These are phyloP conservation scores for Coelinius sp. DNA, from an alignment of 2,888 invertebrate species.

Conservation along the genomic window DNA sequence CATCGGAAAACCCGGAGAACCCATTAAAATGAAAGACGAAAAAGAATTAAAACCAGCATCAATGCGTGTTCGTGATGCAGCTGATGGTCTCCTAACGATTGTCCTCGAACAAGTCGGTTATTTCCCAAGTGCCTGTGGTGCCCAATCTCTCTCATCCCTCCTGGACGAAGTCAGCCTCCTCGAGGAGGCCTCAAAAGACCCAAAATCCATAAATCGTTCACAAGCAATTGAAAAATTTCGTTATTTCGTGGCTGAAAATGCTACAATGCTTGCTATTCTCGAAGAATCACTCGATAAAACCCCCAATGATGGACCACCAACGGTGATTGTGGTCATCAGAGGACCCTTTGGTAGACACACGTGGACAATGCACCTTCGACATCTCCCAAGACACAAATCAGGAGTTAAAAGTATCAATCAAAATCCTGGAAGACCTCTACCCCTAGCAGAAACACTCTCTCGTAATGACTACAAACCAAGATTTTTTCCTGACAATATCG, in stretches of 20 bases:
- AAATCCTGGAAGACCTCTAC: slow-evolving; percentile 81
- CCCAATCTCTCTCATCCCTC: slow-evolving; percentile 87
- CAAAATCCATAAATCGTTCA: slow-evolving; percentile 73
- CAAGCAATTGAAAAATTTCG: slow-evolving; percentile 81
- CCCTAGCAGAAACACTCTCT: slow-evolving; percentile 80
- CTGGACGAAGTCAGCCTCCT: slow-evolving; percentile 89
- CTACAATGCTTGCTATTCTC: slow-evolving; percentile 87
- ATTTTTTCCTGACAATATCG: slow-evolving; percentile 86
- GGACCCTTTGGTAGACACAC: slow-evolving; percentile 96
- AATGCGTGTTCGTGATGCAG: slow-evolving; percentile 97
- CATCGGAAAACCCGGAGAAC: slow-evolving; percentile 88
- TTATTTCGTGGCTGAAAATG: slow-evolving; percentile 93
- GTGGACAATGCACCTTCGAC: slow-evolving; percentile 92
- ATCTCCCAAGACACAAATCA: slow-evolving; percentile 87
- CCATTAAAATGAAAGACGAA: slow-evolving; percentile 93
- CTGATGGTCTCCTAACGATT: slow-evolving; percentile 91
- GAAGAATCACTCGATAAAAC: slow-evolving; percentile 88
- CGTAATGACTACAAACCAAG: slow-evolving; percentile 80
- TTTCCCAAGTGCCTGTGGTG: slow-evolving; percentile 87
- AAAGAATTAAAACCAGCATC: slow-evolving; percentile 98
- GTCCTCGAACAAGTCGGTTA: slow-evolving; percentile 93
- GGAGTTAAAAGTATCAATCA: slow-evolving; percentile 78
- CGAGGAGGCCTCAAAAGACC: slow-evolving; percentile 76
- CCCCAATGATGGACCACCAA: slow-evolving; percentile 90
- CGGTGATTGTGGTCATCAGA: slow-evolving; percentile 88